phyloP scores from a whole-genome alignment of 2,888 invertebrate species.

The Steinernema hermaphroditum region DNA sequence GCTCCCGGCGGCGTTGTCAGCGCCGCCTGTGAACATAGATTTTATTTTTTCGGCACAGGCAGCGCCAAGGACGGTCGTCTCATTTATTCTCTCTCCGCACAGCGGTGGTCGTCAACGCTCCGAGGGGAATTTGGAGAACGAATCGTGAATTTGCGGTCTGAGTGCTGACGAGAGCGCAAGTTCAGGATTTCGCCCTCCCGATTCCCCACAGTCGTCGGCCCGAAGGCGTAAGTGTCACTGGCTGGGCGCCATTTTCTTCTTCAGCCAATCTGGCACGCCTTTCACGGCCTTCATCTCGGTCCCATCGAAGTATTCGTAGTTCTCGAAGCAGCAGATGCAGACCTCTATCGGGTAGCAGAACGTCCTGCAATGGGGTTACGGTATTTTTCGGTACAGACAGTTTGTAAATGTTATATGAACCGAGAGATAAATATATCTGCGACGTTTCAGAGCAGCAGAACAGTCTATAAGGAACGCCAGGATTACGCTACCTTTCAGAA shows the following conservation, averaged over 20 bases:
- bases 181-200: constrained; percentile 8
- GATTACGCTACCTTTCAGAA: no score
- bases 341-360: constrained; percentile 16
- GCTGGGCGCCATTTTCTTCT: neutral
- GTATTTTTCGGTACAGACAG: no score
- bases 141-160: constrained; percentile 30
- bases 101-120: constrained; percentile 7
- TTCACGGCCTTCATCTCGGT: neutral
- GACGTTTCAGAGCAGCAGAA: no score
- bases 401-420: no score
- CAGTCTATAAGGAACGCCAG: no score
- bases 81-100: constrained; percentile 21
- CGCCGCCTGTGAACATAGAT: constrained; percentile 18
- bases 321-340: constrained; percentile 21
- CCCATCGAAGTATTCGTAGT: constrained; percentile 27
- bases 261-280: constrained; percentile 22
- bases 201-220: neutral
- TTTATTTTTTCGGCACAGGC: constrained; percentile 27
- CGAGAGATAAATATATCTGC: no score
- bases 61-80: constrained; percentile 25
- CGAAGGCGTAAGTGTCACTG: no score
- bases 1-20: constrained; percentile 31
- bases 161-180: neutral
- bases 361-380: no score
- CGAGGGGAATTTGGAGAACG: constrained; percentile 3